Percentiles rank a stretch among this genome's conserved stretches.
Evolutionary conservation across 2,888 invertebrate species (phyloP).

Genomic region (Volucella inanis): DNA sequence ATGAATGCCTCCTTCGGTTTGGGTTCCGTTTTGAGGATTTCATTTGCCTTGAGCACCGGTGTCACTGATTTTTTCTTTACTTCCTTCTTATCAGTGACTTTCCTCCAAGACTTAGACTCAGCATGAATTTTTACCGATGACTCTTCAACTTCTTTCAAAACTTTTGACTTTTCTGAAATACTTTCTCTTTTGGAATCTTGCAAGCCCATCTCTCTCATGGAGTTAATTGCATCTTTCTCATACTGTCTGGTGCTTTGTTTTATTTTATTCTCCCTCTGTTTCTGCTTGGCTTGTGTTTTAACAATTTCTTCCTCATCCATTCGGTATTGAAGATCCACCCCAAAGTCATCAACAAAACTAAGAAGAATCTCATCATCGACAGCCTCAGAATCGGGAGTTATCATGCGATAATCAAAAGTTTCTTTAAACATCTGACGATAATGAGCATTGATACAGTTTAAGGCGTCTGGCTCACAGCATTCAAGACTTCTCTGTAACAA

Average conservation of each 20-base stretch:
- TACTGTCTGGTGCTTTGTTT: slow-evolving; percentile 79
- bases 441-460: slow-evolving; percentile 87
- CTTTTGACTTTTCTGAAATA: slow-evolving; percentile 53
- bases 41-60: slow-evolving; percentile 78
- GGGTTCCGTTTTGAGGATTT: slow-evolving; percentile 84
- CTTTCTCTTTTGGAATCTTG: slow-evolving; percentile 70
- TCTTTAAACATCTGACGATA: slow-evolving; percentile 86
- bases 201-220: slow-evolving; percentile 80
- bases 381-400: slow-evolving; percentile 88
- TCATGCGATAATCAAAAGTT: slow-evolving; percentile 86
- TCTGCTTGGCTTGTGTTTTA: slow-evolving; percentile 75
- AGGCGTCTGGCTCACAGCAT: slow-evolving; percentile 85
- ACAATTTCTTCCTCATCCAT: slow-evolving; percentile 81
- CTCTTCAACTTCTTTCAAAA: slow-evolving; percentile 67
- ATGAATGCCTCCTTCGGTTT: slow-evolving; percentile 83
- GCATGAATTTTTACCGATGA: slow-evolving; percentile 71
- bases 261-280: slow-evolving; percentile 77
- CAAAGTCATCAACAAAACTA: slow-evolving; percentile 82
- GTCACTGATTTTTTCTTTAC: slow-evolving; percentile 81
- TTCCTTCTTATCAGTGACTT: slow-evolving; percentile 83
- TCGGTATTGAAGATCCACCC: slow-evolving; percentile 84
- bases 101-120: slow-evolving; percentile 80
- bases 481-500: slow-evolving; percentile 88
- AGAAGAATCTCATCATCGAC: slow-evolving; percentile 85
- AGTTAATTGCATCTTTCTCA: slow-evolving; percentile 81